Percentiles rank a stretch among this genome's conserved stretches.
These are phyloP conservation scores for Monomorium pharaonis DNA, from an alignment of 1,140 invertebrate species.

Conservation along the genomic window DNA sequence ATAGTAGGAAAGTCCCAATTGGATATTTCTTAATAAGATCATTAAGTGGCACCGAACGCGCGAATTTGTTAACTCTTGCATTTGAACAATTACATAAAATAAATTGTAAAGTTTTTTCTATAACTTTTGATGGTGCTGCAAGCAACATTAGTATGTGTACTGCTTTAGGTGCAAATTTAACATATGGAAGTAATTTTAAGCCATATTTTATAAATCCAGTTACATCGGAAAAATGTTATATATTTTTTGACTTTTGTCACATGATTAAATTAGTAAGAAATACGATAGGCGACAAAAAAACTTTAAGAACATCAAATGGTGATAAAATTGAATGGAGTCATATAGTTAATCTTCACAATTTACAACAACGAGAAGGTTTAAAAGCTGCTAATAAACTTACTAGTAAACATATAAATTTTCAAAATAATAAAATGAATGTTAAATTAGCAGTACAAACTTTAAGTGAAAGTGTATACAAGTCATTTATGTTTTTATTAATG, in stretches of 20 bases:
- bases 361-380: neutral
- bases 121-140: neutral
- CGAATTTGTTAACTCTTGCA: neutral
- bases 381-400: slow-evolving; percentile 9
- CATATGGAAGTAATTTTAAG: neutral
- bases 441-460: slow-evolving; percentile 9
- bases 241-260: neutral
- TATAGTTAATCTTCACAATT: neutral
- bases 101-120: neutral
- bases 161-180: neutral
- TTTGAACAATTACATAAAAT: neutral
- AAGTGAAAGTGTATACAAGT: neutral
- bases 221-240: neutral
- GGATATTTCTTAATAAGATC: neutral
- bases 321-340: neutral
- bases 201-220: neutral
- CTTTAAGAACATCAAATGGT: neutral
- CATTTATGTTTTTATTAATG: neutral
- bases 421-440: neutral
- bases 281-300: neutral
- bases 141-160: neutral
- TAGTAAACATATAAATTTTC: neutral
- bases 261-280: slow-evolving; percentile 7
- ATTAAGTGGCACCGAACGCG: neutral
- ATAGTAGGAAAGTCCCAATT: neutral